phyloP scores from a whole-genome alignment of 2,113 vertebrate genomes.

The Dasyprocta punctata region DNA sequence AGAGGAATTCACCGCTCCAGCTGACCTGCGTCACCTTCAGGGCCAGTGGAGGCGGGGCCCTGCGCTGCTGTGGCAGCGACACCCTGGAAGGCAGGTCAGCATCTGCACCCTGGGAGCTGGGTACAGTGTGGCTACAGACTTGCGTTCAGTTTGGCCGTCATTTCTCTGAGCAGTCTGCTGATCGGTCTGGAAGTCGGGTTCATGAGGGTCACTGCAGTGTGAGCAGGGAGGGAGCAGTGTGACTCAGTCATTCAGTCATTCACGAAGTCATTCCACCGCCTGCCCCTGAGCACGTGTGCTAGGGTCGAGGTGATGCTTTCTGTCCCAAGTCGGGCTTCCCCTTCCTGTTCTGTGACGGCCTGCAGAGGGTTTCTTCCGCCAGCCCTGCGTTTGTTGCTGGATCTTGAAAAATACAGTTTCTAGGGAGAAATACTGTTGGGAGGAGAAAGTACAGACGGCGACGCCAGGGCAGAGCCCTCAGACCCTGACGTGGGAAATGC shows the following conservation, averaged over 20 bases:
- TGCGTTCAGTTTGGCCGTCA: slow-evolving; percentile 63
- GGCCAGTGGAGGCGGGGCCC: not conserved
- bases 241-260: not conserved
- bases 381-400: not conserved
- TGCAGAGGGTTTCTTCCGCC: not conserved
- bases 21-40: not conserved
- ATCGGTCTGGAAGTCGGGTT: not conserved
- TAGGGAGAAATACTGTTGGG: not conserved
- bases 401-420: not conserved
- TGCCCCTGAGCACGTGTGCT: not conserved
- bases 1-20: not conserved
- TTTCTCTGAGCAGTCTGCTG: slow-evolving; percentile 46
- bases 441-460: not conserved
- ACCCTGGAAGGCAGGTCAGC: slow-evolving; percentile 9
- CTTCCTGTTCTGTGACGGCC: not conserved
- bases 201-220: not conserved
- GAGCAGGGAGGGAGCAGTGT: not conserved
- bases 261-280: too few species aligned
- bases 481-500: not conserved
- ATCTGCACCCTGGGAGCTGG: slow-evolving; percentile 10
- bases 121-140: slow-evolving; percentile 77
- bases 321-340: not conserved
- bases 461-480: not conserved
- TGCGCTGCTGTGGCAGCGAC: not conserved
- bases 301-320: not conserved